Base-by-base conservation (phyloP, 2,113 vertebrate genomes). In the Glaucomys volans region DNA sequence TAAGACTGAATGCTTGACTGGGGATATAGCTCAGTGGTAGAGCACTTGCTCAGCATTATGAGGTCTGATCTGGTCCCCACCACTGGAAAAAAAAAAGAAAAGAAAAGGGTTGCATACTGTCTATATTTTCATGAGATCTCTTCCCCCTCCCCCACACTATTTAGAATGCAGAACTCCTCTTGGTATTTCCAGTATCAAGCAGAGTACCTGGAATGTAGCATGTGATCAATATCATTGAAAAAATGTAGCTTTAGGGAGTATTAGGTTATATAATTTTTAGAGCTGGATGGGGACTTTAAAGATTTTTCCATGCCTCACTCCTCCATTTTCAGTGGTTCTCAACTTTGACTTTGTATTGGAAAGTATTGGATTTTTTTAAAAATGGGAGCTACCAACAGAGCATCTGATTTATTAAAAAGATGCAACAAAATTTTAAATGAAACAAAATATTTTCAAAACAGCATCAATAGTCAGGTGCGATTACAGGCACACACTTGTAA, bases 121-220 rank as follows among this genome's bases (percentile, higher is more conserved):
- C 8, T 62, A 22, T 50, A 83, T 54, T 83, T 94, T 22, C 69
- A n/a, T 75, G 14, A 50, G 57, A 50, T 37, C 35, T 64, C 9
- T 37, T 20, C 18, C 12, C 28, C 30, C 32, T 16, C 7, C 24
- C 5, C 4, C 5, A 28, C 30, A 14, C 35, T 92, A 66, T 66
- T 47, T 90, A 76, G 22, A 95, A 90, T 52, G 24, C n/a, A 30
- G 40, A 93, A 62, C 24, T 75, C 20, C 42, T 86, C 66, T 94
- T 94, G 40, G 37, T 76, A 26, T 87, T 79, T 86, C 44, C 76
- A 52, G 11, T 75, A 13, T 54, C 11, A 42, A 54, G 42, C 10
- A 81, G 37, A 87, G 71, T 87, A 26, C 40, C 81, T 74, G 40
- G 40, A 95, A 95, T 26, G 71, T 9, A 76, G 30, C 7, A 64